Base-by-base conservation (phyloP, 2,113 vertebrate genomes). In the Notarius quadriscutis region DNA sequence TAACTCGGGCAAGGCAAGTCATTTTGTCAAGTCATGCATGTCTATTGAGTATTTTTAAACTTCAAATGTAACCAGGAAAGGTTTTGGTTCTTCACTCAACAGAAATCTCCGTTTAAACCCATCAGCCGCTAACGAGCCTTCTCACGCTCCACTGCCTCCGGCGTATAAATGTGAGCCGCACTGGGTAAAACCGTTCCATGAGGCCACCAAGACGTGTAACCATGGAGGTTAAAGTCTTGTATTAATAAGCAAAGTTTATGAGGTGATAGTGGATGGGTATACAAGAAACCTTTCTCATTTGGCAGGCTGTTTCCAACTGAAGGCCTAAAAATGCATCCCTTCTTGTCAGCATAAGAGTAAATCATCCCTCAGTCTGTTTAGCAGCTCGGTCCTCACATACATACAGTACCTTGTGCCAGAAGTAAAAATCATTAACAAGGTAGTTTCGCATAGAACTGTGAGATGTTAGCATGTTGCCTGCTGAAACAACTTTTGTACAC, bases 211-310 rank as follows among this genome's bases (percentile, higher is more conserved):
- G 63, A 63, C 57, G 30, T 80, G 81, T 84, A 87, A 88, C 80
- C 69, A 60, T 53, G 71, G 72, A 82, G 83, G 12, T 17, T 72
- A 25, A 84, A 22, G 50, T 53, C 63, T 84, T 69, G 14, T 75
- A 89, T 89, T 90, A 81, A 87, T 87, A 60, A 88, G 27, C 83
- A 58, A 79, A 85, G 63, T 91, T 91, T 62, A 88, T 71, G 86
- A 84, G 11, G 85, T 90, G 90, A 89, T 60, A 63, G 75, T 1
- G 48, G 62, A 71, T 74, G 58, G 53, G 71, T 87, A 82, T 90
- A 79, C 83, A 85, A 89, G 85, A 87, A 89, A 78, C 71, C 55
- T 10, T 88, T 12, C 57, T 65, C 62, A 34, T 85, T 53, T 88
- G 84, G 81, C 89, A 72, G 11, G 48, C 30, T 25, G n/a, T 58